phyloP scores from a whole-genome alignment of 2,797 vertebrate genomes.

The Gambelia wislizenii region DNA sequence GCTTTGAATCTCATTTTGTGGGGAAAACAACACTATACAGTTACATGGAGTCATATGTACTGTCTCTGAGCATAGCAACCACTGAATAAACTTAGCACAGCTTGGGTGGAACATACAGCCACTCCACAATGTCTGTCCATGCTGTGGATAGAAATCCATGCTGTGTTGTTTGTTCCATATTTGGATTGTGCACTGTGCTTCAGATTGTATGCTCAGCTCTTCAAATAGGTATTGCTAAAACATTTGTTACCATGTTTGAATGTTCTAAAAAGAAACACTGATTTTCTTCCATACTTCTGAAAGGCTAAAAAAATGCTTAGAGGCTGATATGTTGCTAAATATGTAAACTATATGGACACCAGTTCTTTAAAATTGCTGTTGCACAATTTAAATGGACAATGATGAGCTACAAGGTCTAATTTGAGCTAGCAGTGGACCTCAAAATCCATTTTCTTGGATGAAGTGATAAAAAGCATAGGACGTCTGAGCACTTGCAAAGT shows the following conservation, averaged over 20 bases:
- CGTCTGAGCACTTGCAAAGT: no score
- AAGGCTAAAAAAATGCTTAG: constrained; percentile 45
- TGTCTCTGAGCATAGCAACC: accelerated
- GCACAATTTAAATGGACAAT: neutral
- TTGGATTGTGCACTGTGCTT: neutral
- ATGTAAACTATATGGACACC: neutral
- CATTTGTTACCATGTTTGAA: constrained; percentile 40
- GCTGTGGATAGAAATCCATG: neutral
- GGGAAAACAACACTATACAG: neutral
- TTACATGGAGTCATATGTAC: neutral
- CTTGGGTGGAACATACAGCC: neutral
- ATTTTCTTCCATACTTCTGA: constrained; percentile 31
- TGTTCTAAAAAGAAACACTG: neutral
- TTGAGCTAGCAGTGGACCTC: neutral
- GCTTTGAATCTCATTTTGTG: neutral
- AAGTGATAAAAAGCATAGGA: neutral
- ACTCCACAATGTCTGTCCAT: accelerated
- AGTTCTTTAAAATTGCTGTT: neutral
- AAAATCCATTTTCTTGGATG: neutral
- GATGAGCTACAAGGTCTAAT: neutral
- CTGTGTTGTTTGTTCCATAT: neutral
- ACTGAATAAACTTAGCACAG: neutral
- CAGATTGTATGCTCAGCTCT: constrained; percentile 7
- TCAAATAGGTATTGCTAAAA: constrained; percentile 31
- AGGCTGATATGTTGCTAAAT: neutral